Evolutionary conservation across 2,113 vertebrate genomes (phyloP), one percentile per base, ranked within the genome.

Genomic region (Osmerus eperlanus): DNA sequence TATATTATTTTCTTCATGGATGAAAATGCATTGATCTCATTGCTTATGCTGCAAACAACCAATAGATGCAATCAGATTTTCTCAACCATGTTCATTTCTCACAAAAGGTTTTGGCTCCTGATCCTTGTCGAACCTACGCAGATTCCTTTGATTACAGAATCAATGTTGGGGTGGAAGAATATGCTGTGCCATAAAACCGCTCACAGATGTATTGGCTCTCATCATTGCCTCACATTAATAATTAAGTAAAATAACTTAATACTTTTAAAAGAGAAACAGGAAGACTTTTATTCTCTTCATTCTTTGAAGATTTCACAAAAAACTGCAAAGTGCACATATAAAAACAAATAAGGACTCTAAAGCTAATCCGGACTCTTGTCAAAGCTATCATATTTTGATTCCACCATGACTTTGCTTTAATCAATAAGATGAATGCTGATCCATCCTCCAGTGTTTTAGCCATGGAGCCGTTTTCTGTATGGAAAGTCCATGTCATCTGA

Each of bases 401-500:
- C 25, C 56, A 55, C 76, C 25, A 69, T 65, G 65, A 19, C 23
- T 72, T 65, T 1, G 62, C 78, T 88, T 88, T 83, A 83, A 89
- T 88, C 86, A 84, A 75, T 79, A 41, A 81, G 74, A 74, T 18
- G 61, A 66, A 72, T 23, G 23, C 72, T 68, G 61, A 78, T 78
- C 77, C 69, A 73, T 59, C 53, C 70, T 71, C 70, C 64, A 72
- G 66, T 47, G 41, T 47, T 62, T 74, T 70, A 36, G 56, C 67
- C 71, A 72, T 61, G 36, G 71, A 21, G 67, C 65, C 64, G 5
- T 70, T 56, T 41, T 62, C 3, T 16, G 59, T 78, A 69, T 80
- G 85, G 81, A 90, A 89, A 89, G 76, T 74, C 51, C 56, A 2
- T 73, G 84, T 88, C 84, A 86, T 79, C 67, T 55, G 77, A 85